Conservation (phyloP, 2,888 invertebrate species). For the Eupithecia inturbata region DNA sequence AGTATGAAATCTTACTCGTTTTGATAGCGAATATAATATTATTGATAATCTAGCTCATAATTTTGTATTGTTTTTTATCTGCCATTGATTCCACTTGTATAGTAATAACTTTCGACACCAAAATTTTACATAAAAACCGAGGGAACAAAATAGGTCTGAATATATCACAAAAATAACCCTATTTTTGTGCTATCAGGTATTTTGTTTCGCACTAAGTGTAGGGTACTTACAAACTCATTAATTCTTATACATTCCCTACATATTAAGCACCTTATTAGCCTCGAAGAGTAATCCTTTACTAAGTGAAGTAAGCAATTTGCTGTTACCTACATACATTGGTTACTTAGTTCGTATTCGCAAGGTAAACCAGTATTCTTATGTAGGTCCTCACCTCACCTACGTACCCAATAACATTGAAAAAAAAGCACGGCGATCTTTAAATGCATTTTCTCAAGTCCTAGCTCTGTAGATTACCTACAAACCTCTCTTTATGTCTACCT, state of each 20-base stretch:
- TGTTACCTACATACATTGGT: slow-evolving; percentile 13
- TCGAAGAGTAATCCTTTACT: neutral
- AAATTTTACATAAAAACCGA: neutral
- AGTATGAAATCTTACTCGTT: neutral
- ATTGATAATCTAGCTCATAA: neutral
- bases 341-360: slow-evolving; percentile 24
- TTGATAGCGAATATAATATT: neutral
- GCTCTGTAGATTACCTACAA: neutral
- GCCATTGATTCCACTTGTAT: neutral
- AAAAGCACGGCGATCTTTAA: neutral
- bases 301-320: slow-evolving; percentile 3
- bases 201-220: slow-evolving; percentile 1
- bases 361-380: slow-evolving; percentile 26
- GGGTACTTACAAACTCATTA: neutral
- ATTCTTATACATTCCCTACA: slow-evolving; percentile 5
- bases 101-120: neutral
- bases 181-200: neutral
- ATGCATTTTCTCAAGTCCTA: neutral
- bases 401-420: neutral
- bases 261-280: slow-evolving; percentile 12
- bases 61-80: neutral
- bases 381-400: neutral
- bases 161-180: neutral
- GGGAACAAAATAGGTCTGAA: neutral
- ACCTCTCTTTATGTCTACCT: neutral